Evolutionary conservation across 2,113 vertebrate species (phyloP).

Genomic region (Corythoichthys haematopterus): DNA sequence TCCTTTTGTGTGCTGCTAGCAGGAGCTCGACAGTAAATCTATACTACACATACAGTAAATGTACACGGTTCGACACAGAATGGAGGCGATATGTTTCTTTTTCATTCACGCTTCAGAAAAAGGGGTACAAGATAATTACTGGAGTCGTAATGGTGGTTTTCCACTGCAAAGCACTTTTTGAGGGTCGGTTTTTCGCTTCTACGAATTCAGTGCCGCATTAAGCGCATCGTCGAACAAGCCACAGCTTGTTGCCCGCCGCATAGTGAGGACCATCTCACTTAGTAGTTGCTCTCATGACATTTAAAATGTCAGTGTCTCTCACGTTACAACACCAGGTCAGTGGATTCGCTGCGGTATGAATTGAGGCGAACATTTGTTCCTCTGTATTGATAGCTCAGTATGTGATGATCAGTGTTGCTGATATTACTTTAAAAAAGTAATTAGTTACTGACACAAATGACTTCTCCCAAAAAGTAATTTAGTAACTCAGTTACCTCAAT

Average conservation of each 20-base stretch:
- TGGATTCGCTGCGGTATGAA: no score
- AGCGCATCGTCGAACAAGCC: background rate
- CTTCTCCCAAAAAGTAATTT: no score
- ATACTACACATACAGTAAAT: background rate
- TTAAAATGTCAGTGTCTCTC: no score
- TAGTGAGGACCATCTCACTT: background rate
- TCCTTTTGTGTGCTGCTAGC: background rate
- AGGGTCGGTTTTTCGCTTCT: background rate
- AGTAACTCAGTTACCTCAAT: no score
- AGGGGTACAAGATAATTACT: background rate
- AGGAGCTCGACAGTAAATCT: conserved; percentile 1
- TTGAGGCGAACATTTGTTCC: no score
- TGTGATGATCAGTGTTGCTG: no score
- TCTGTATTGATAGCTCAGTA: no score
- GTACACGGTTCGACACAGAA: background rate
- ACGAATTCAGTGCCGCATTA: background rate
- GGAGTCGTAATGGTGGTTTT: background rate
- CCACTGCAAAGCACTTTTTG: background rate
- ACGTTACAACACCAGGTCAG: no score
- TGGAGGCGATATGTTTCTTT: background rate
- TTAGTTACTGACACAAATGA: no score
- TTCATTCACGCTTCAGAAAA: background rate
- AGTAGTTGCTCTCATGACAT: background rate
- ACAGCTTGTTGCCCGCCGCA: background rate
- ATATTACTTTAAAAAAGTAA: no score